A percentile compares a stretch with the other conserved stretches of the same genome.
These are phyloP conservation scores for Coecobrya sp. DNA, from an alignment of 2,888 invertebrate species.

Conservation along the genomic window DNA sequence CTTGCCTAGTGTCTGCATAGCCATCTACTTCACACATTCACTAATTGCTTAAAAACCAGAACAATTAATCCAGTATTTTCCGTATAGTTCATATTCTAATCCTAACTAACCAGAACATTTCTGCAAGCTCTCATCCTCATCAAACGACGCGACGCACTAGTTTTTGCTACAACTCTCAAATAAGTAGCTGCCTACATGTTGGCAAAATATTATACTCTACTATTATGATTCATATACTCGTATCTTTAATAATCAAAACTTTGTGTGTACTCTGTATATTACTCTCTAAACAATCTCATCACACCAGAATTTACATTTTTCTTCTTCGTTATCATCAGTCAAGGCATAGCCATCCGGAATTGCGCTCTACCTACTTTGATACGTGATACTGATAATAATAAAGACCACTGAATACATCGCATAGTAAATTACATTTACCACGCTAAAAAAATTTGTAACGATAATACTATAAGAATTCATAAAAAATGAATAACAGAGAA, in stretches of 20 bases:
- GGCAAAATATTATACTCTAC: neutral
- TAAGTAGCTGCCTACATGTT: too few species aligned
- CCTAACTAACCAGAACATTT: neutral
- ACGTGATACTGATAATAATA: constrained; percentile 17
- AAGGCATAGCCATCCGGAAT: constrained; percentile 39
- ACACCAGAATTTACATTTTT: constrained; percentile 15
- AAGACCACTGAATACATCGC: neutral
- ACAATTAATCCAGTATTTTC: constrained; percentile 11
- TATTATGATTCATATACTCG: neutral
- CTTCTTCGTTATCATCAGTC: constrained; percentile 18
- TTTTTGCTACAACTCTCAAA: neutral
- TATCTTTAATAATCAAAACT: neutral
- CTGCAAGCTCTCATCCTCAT: neutral
- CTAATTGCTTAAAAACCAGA: constrained; percentile 39
- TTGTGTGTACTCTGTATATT: neutral
- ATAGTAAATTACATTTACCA: neutral
- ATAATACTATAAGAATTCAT: neutral
- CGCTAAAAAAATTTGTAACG: neutral
- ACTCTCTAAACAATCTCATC: neutral
- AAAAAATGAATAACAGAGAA: neutral
- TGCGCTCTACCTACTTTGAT: constrained; percentile 67
- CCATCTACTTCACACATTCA: neutral
- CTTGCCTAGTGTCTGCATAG: neutral
- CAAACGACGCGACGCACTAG: neutral
- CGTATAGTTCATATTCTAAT: neutral